Percentiles rank a stretch among this genome's conserved stretches.
These are phyloP conservation scores for Melanogrammus aeglefinus DNA, from an alignment of 2,797 vertebrate genomes.

Conservation along the genomic window DNA sequence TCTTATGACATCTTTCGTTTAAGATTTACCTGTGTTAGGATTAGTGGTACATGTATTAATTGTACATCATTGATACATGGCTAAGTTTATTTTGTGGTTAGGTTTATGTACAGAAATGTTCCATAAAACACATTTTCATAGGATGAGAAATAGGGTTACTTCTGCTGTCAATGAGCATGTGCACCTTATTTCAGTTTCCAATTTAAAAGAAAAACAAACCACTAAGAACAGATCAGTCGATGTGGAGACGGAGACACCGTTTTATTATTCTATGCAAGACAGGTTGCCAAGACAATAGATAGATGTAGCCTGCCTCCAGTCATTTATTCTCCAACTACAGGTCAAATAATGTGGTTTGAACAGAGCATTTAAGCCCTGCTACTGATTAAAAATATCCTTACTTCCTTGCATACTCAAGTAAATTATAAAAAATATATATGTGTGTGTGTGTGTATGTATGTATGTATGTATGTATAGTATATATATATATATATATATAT, in stretches of 20 bases:
- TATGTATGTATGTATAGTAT: too few relatives aligned
- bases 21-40: background rate
- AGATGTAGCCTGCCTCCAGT: background rate
- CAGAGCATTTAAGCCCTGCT: background rate
- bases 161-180: background rate
- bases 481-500: too few relatives aligned
- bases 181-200: background rate
- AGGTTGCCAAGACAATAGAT: background rate
- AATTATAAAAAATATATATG: too few relatives aligned
- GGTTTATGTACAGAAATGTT: too few relatives aligned
- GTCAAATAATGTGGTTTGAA: background rate
- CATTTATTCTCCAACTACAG: background rate
- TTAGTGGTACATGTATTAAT: background rate
- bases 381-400: background rate
- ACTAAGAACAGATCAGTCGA: background rate
- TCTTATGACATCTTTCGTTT: background rate
- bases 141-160: background rate
- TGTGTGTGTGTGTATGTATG: too few relatives aligned
- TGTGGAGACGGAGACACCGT: background rate
- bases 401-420: background rate
- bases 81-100: background rate
- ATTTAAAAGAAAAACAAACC: background rate
- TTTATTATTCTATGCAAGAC: background rate
- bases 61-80: background rate
- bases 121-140: background rate